These are phyloP conservation scores for Phenganax subtilis DNA, from an alignment of 92 coral and sea anemone species.

Conservation along the genomic window DNA sequence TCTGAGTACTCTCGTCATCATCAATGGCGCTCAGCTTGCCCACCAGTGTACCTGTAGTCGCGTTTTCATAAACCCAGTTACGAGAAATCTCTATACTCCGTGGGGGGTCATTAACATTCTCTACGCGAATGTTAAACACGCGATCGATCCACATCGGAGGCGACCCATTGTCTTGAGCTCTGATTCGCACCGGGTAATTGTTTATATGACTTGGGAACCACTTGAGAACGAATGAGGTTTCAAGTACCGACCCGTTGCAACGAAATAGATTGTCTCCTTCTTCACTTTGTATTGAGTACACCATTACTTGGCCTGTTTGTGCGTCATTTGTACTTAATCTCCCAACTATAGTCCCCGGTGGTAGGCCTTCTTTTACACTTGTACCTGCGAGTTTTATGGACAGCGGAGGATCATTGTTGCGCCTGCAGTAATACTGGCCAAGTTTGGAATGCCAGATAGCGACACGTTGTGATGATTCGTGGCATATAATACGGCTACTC, in stretches of 20 bases:
- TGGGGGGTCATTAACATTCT: conserved; percentile 86
- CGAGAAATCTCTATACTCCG: conserved; percentile 60
- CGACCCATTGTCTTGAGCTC: conserved; percentile 68
- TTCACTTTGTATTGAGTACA: conserved; percentile 53
- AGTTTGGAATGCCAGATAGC: conserved; percentile 36
- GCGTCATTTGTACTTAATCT: conserved; percentile 55
- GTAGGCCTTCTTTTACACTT: conserved; percentile 55
- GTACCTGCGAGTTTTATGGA: conserved; percentile 44
- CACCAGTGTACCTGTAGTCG: conserved; percentile 52
- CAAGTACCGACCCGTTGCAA: conserved; percentile 15
- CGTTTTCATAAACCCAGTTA: conserved; percentile 61
- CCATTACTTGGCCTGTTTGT: conserved; percentile 65
- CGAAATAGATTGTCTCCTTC: conserved; percentile 45
- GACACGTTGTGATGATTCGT: neutral
- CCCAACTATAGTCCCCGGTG: conserved; percentile 64
- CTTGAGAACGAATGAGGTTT: neutral
- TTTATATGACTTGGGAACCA: conserved; percentile 16
- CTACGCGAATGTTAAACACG: conserved; percentile 51
- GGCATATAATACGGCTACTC: conserved; percentile 25
- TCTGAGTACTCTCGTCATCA: conserved; percentile 57
- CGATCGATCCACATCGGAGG: conserved; percentile 82
- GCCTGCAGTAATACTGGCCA: conserved; percentile 63
- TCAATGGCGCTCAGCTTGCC: conserved; percentile 72
- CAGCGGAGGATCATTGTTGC: conserved; percentile 79
- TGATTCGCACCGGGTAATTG: conserved; percentile 50